These are phyloP conservation scores for Colossoma macropomum DNA, from an alignment of 2,113 vertebrate genomes.

Conservation along the genomic window DNA sequence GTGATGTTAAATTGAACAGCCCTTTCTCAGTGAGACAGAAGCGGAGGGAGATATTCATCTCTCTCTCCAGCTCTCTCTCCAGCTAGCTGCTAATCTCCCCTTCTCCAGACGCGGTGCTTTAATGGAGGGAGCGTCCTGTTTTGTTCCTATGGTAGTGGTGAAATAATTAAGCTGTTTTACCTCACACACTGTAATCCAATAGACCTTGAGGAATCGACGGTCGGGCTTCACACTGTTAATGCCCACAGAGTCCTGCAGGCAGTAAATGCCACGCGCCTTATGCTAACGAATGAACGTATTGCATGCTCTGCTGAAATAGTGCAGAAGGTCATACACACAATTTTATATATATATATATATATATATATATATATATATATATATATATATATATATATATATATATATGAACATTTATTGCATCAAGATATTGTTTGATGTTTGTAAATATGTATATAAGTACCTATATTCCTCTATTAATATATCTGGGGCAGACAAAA, in stretches of 20 bases:
- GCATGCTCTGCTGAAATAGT: too few species aligned
- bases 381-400: too few species aligned
- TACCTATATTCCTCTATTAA: too few species aligned
- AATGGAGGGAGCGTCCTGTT: conserved; percentile 37
- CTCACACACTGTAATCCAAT: conserved; percentile 50
- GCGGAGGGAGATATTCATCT: conserved; percentile 12
- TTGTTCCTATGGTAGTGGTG: conserved; percentile 44
- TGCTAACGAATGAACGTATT: too few species aligned
- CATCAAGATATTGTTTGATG: too few species aligned
- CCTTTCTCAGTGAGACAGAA: neutral
- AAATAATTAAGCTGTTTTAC: conserved; percentile 55
- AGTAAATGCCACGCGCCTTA: too few species aligned
- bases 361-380: too few species aligned
- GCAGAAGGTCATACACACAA: too few species aligned
- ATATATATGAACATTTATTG: too few species aligned
- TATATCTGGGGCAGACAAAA: too few species aligned
- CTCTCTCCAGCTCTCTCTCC: neutral
- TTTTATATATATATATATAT: too few species aligned
- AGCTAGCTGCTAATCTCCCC: conserved; percentile 26
- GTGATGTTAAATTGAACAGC: conserved; percentile 15
- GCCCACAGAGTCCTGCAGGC: neutral
- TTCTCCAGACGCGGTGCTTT: conserved; percentile 18
- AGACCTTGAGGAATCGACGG: conserved; percentile 37
- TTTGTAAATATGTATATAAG: too few species aligned
- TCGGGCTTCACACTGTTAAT: conserved; percentile 46